Evolutionary conservation across 2,113 vertebrate genomes (phyloP), one percentile per base, ranked within the genome.

Genomic region (Illadopsis cleaveri): DNA sequence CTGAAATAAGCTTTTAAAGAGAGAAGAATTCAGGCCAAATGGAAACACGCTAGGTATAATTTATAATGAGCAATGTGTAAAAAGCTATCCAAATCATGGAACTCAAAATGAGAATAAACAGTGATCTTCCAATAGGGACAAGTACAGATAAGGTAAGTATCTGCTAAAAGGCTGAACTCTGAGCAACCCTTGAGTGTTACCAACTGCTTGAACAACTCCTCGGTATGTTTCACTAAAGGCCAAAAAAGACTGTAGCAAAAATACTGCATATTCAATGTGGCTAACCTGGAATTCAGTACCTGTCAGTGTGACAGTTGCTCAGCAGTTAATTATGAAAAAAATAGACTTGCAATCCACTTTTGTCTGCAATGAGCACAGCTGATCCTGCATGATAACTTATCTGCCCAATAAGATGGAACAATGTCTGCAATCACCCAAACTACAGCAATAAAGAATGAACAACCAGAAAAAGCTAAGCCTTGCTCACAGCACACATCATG

Each of bases 81-180:
- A 94, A 95, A 84, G 78, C 79, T 69, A 95, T 97, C 91, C 87
- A 94, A 91, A 93, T 92, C 82, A 86, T n/a, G 27, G 62, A 89
- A 69, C 91, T 93, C 86, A 86, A 91, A 94, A 94, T 97, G 92
- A 97, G 88, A 95, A 95, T 93, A 95, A 94, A 96, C 95, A 97
- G 96, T 64, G 65, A 84, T 94, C 90, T 96, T 95, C 93, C 89
- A 95, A 65, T 13, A 78, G 75, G 82, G 94, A 96, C 92, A 94
- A 92, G 86, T 47, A 93, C 80, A 96, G 95, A 98, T 97, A 97
- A 97, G 96, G 86, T 95, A 95, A 97, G 95, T 97, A 94, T 95
- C 95, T 96, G 95, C 93, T 96, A 97, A 97, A 83, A 97, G 86
- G 82, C 57, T 97, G 96, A 97, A 97, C 97, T 97, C 87, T 81